Percentiles rank a stretch among this genome's conserved stretches.
Evolutionary conservation across 2,113 vertebrate genomes (phyloP).

Genomic region (Solenodon paradoxus): DNA sequence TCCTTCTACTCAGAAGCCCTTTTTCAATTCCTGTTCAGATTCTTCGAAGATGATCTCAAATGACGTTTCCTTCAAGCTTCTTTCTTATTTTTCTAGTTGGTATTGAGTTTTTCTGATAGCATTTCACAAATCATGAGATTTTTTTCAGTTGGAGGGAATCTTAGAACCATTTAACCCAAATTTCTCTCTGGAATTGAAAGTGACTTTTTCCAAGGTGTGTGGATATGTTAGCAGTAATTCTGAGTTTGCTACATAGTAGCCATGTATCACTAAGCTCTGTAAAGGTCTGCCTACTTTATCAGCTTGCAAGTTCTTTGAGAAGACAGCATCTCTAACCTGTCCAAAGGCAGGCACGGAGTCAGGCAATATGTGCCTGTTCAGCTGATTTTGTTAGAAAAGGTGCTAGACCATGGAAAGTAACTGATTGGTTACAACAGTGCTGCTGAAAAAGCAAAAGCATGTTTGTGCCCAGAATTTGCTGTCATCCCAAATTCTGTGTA

Average conservation of each 20-base stretch:
- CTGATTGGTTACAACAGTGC: background rate
- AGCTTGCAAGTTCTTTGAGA: background rate
- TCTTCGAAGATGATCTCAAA: background rate
- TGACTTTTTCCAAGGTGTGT: background rate
- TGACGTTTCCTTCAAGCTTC: slow-evolving; percentile 25
- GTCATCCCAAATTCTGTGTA: background rate
- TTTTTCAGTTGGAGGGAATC: background rate
- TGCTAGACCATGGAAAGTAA: background rate
- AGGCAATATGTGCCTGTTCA: background rate
- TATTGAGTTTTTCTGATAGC: background rate
- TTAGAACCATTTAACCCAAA: slow-evolving; percentile 2
- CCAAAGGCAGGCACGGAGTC: background rate
- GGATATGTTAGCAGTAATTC: background rate
- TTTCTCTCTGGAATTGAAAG: slow-evolving; percentile 21
- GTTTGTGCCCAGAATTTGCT: background rate
- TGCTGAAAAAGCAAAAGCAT: background rate
- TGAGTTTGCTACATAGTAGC: background rate
- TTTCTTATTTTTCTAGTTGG: background rate
- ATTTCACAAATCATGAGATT: slow-evolving; percentile 39
- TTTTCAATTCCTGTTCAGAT: slow-evolving; percentile 16
- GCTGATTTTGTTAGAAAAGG: background rate
- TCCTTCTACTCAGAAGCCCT: background rate
- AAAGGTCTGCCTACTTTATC: background rate
- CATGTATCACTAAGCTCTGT: background rate
- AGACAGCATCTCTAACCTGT: background rate